phyloP scores from a whole-genome alignment of 2,888 invertebrate species.

The Cremastinae sp. region DNA sequence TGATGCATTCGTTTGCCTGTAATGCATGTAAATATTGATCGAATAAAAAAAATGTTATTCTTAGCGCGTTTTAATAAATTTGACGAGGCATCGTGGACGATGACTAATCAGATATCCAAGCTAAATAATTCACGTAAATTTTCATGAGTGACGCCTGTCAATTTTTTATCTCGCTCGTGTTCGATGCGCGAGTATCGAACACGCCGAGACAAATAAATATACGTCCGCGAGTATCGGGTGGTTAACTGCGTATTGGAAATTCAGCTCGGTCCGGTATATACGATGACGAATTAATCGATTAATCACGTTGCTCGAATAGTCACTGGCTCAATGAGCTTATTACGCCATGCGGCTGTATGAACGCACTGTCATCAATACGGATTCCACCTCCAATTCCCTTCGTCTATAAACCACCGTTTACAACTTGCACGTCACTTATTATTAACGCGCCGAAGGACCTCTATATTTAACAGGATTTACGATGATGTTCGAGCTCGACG shows the following conservation, averaged over 20 bases:
- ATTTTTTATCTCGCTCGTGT: constrained; percentile 17
- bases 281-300: constrained; percentile 59
- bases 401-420: neutral
- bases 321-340: constrained; percentile 42
- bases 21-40: too few relatives aligned
- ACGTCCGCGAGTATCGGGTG: neutral
- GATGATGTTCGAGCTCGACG: neutral
- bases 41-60: too few relatives aligned
- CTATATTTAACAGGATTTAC: constrained; percentile 24
- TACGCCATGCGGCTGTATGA: constrained; percentile 15
- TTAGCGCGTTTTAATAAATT: too few relatives aligned
- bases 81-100: too few relatives aligned
- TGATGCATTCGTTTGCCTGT: too few relatives aligned
- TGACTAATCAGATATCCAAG: too few relatives aligned
- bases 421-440: constrained; percentile 30
- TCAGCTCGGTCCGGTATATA: neutral
- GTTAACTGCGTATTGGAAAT: constrained; percentile 20
- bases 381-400: neutral
- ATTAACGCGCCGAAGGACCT: constrained; percentile 5
- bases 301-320: constrained; percentile 40
- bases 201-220: constrained; percentile 24
- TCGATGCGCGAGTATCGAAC: constrained; percentile 40
- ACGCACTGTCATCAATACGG: constrained; percentile 6
- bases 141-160: neutral
- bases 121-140: neutral